Base-by-base conservation (phyloP, 2,113 vertebrate species). In the Cygnus buccinator region DNA sequence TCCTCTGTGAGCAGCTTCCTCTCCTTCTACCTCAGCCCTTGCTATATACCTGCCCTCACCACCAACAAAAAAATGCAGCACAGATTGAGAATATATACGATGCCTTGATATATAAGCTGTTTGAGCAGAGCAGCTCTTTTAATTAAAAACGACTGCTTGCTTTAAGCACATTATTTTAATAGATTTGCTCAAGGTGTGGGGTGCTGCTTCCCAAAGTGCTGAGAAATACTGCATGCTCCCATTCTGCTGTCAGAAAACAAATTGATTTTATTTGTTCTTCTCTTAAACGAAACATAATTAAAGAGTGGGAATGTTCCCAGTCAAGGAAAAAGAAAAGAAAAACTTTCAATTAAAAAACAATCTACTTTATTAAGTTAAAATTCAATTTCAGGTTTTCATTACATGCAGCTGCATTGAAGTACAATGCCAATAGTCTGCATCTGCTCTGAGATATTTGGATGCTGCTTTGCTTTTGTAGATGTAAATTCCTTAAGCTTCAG, bases 321-420 rank as follows among this genome's bases (percentile, higher is more conserved):
- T n/a, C 80, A 79, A 96, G 26, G 17, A 3, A 3, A 59, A 80
- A 94, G 93, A 41, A 29, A 50, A 44, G 10, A 91, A 92, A 70
- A 18, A 63, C 52, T 90, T 87, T 89, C 83, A 96, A 94, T 97
- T 95, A 97, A 96, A 94, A 97, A 91, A 61, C 37, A 73, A 96
- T 95, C 76, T 84, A 77, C 83, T 88, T 92, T 66, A 96, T 95
- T 93, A 89, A 95, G 66, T 93, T 94, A 89, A 94, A 93, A 93
- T 86, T 94, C 95, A 89, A 74, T 91, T 85, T 63, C 77, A 37
- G 65, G 14, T 91, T 96, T 79, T 87, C 63, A 63, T 65, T 93
- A 61, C 44, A n/a, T 20, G 59, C 63, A 94, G 86, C n/a, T 92
- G 80, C 43, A 62, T 48, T 81, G 62, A 89, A 97, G 62, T 13